Evolutionary conservation across 2,113 vertebrate species (phyloP), one percentile per base, ranked within the genome.

Genomic region (Orycteropus afer): DNA sequence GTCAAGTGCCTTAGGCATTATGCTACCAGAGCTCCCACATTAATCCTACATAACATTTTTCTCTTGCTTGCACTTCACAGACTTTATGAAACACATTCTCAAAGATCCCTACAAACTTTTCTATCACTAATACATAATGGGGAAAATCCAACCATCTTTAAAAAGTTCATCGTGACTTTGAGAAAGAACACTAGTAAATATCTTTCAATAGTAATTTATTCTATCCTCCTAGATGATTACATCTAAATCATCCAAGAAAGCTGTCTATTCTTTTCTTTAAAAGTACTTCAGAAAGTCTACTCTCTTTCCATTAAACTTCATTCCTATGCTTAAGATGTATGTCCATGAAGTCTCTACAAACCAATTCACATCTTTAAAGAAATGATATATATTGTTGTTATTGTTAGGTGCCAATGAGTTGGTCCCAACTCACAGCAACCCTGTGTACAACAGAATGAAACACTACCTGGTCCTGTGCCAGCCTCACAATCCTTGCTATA

Each of bases 201-300:
- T 55, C 40, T 77, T 79, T 20, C n/a, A 74, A 27, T 11, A 78
- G 37, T 83, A 74, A 94, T 67, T 79, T 59, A 79, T 80, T 92
- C 53, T 27, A 29, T 83, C 80, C 20, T 80, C 40, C 17, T 13
- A 18, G 32, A 40, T 25, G 6, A 82, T 9, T 71, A 27, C 89
- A 57, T 92, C 51, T 53, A 89, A 77, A 88, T 53, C 23, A 91
- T 91, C 7, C 32, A 37, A 89, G 85, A 65, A 22, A 76, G n/a
- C 5, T 61, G 27, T 11, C 57, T 80, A 37, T 25, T 57, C 13
- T 27, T 45, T 10, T 53, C 65, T 25, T 23, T 77, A 76, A 87
- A 85, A 79, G 69, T 25, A 86, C 7, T 83, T 49, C 55, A 93
- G 69, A 93, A 91, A 86, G 34, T 5, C 32, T 61, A 49, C 13